Evolutionary conservation across 2,888 invertebrate genomes (phyloP), one percentile per base, ranked within the genome.

Genomic region (Oxyteleia sp.): DNA sequence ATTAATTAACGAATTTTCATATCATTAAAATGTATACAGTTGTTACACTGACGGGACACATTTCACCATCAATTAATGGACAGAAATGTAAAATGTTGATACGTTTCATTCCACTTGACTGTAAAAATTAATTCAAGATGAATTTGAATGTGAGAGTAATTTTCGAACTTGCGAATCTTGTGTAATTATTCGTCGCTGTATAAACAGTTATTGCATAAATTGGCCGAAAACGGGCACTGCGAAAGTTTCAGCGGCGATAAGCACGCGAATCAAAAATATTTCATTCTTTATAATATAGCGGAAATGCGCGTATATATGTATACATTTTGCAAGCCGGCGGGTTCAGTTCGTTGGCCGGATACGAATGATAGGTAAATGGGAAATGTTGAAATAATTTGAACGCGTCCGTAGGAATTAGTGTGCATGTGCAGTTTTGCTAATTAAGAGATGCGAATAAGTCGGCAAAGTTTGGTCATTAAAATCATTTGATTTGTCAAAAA

Each of bases 251-350:
- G 23, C 32, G 20, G 4, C 15, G 41, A 51, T 72, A 49, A 72
- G 59, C 71, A 35, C 57, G 47, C 57, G 41, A 72, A 72, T 72
- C 15, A 61, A 72, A 72, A 72, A 72, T 61, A 51, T 61, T 61
- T 49, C 43, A 43, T 72, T 72, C 41, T 61, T 51, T 38, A 38
- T 38, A 49, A 38, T 71, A 47, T 38, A 32, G 13, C 57, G 45
- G 32, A 69, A 45, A 71, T 41, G 35, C 15, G 38, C 11, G 3
- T 59, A 41, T 64, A 49, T 35, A 16, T 45, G 18, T 35, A 13
- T 51, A 35, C 29, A 47, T 51, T 59, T 49, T 7, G 43, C 41
- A 43, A 53, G 43, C 61, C 51, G 13, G 8, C 63, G 13, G 49
- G 23, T 41, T 43, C 35, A 23, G 53, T 66, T 75, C 57, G 75